Evolutionary conservation across 30 jellyfish, hydroid and myxozoan species (phyloP), one percentile per base, ranked within the genome.

Genomic region (Pelagia noctiluca): DNA sequence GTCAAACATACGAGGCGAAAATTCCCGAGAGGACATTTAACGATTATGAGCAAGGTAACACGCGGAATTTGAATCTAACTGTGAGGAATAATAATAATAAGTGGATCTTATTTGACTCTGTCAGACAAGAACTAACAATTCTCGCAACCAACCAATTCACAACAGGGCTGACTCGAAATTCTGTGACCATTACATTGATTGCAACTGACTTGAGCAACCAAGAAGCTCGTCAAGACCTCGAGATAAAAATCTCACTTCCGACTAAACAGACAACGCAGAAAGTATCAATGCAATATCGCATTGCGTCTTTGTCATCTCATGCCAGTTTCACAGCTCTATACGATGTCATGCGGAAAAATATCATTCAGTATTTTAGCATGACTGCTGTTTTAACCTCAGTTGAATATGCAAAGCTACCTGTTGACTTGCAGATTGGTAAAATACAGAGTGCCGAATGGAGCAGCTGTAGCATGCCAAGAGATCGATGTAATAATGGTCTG

Each of bases 31-130:
- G 38, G 23, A 82, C 97, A 1, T 92, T 92, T 63, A 63, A 35
- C 21, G 98, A 92, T 50, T 50, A 67, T 16, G 98, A 92, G 63
- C 95, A 92, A 68, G 98, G 97, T 1, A 67, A 74, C 49, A 82
- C 98, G 32, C 52, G 97, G 38, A 87, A 81, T 33, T 71, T 92
- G 60, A 62, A 66, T 1, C 62, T 92, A 67, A 77, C 35, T 12
- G 70, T 87, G 21, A 38, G 33, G 19, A 30, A 68, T 1, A 64
- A 68, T 37, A 37, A 16, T 22, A 42, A 63, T 16, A 30, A 64
- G 1, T 92, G 98, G 98, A 72, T 92, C 0, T 26, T 46, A 25
- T 68, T 92, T 54, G 93, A 92, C 49, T 16, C 76, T 23, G 47
- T 19, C 25, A 46, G 13, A 18, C 98, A 92, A 69, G 85, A 88